phyloP scores from a whole-genome alignment of 2,113 vertebrate species.

The Coptodon bakossiorum region DNA sequence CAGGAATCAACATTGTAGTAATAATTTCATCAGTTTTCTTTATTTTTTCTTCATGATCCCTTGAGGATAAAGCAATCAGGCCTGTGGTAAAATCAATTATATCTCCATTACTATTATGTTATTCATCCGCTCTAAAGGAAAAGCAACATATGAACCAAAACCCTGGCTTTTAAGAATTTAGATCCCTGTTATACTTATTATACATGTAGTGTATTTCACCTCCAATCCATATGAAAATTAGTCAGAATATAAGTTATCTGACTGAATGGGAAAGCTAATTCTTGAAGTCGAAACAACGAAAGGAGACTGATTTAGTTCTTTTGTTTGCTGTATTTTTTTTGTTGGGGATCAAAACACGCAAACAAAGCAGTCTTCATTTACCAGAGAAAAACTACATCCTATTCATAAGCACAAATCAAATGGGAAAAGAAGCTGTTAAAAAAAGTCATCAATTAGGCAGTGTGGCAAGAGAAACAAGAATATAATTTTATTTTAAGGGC shows the following conservation, averaged over 20 bases:
- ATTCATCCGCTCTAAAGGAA: background rate
- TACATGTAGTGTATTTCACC: background rate
- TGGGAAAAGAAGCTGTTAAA: background rate
- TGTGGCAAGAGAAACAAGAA: background rate
- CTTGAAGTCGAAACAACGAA: background rate
- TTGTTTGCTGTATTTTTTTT: background rate
- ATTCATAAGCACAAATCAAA: conserved; percentile 26
- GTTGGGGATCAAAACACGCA: background rate
- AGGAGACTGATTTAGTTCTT: background rate
- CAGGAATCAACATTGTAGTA: background rate
- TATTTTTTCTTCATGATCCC: background rate
- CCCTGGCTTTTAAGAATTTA: background rate
- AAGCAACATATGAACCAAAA: background rate
- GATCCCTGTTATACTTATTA: background rate
- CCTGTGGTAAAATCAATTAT: background rate
- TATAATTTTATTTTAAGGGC: conserved; percentile 19
- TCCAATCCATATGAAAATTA: background rate
- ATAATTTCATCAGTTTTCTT: background rate
- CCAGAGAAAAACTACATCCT: background rate
- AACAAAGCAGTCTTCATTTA: background rate
- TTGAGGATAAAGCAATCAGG: background rate
- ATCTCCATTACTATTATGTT: background rate
- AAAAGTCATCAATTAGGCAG: background rate
- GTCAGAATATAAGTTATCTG: background rate
- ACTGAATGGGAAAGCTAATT: background rate